Base-by-base conservation (phyloP, 1,140 invertebrate species). In the Coptotermes formosanus region DNA sequence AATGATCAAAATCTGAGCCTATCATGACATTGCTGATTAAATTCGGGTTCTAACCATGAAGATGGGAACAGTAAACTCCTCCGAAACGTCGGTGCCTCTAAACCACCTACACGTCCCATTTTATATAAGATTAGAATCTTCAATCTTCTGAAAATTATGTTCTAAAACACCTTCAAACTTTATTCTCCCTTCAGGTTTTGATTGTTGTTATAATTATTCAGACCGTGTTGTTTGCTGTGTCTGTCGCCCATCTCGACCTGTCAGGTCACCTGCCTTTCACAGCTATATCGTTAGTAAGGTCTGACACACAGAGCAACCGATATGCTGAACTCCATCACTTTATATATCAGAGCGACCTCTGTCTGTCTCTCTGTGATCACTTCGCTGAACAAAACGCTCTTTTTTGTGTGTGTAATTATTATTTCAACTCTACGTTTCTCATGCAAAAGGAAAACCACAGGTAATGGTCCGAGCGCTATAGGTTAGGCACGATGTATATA, bases 341-440 rank as follows among this genome's bases (percentile, higher is more conserved):
- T 75, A 75, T 75, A 75, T 75, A 75, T 75, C 64, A 75, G 25
- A 75, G n/a, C 64, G 6, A n/a, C 64, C 25, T 75, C 64, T 14
- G 9, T 64, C 59, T 64, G 9, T 64, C 64, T 75, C 25, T 75
- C 9, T 75, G 64, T 75, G 64, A 75, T 75, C 64, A 75, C 64
- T 75, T 75, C 64, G n/a, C n/a, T 75, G 64, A 75, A 75, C 64
- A 75, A 75, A 75, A 75, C 64, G 64, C 64, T 75, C n/a, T 38
- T 38, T 38, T 75, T 75, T 75, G 6, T 75, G 64, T 75, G 64
- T 75, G 25, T 30, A 75, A 75, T 75, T 75, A 75, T 75, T 75
- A 75, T 75, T 75, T 75, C 64, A 75, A 75, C 64, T 75, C 64
- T 16, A 16, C n/a, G 64, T 75, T 75, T 75, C 64, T 75, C 25